Evolutionary conservation across 2,888 invertebrate species (phyloP).

Genomic region (Leptopilina drosophilae): DNA sequence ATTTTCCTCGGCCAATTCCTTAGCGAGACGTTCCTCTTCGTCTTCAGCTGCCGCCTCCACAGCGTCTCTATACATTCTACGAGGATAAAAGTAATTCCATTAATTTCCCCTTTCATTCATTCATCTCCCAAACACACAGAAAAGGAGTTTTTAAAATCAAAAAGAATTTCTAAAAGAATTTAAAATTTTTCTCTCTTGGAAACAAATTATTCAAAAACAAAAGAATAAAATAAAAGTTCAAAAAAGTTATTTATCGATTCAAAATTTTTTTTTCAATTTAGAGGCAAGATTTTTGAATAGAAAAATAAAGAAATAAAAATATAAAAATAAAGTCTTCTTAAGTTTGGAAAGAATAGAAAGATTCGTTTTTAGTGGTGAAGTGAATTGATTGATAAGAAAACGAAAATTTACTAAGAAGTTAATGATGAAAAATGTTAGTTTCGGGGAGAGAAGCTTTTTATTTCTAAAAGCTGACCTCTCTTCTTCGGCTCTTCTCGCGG

Average conservation of each 20-base stretch:
- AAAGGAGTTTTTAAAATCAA: background rate
- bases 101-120: conserved; percentile 1
- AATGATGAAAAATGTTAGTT: conserved; percentile 19
- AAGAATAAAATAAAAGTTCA: background rate
- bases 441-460: conserved; percentile 8
- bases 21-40: conserved; percentile 78
- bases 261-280: too few relatives aligned
- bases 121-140: background rate
- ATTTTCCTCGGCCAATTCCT: conserved; percentile 78
- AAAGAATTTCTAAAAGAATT: background rate
- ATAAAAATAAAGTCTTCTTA: too few relatives aligned
- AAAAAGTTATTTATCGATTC: background rate
- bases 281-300: too few relatives aligned
- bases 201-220: too few relatives aligned
- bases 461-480: conserved; percentile 62
- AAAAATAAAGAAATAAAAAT: too few relatives aligned
- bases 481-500: conserved; percentile 60
- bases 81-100: conserved; percentile 22
- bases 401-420: background rate
- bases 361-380: background rate
- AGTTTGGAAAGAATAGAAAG: too few relatives aligned
- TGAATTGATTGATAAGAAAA: background rate
- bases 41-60: conserved; percentile 65
- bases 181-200: background rate
- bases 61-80: conserved; percentile 64